These are phyloP conservation scores for Hemichromis elongatus DNA, from an alignment of 2,113 vertebrate species.

Conservation along the genomic window DNA sequence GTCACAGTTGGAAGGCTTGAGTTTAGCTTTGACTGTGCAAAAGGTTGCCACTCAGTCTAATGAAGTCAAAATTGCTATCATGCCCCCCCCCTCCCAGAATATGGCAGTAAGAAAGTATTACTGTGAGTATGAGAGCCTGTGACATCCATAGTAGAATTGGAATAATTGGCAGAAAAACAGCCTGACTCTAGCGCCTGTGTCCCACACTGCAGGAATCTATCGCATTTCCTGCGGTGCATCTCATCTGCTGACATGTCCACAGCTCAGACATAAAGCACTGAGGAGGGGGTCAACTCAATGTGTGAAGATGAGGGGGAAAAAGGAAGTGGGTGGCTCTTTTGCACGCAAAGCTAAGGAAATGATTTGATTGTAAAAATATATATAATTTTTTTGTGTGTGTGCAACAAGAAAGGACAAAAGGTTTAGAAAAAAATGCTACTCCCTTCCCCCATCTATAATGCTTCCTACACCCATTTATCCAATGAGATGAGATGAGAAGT, in stretches of 20 bases:
- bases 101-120: background rate
- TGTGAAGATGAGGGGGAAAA: background rate
- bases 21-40: background rate
- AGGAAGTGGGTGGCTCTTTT: background rate
- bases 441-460: background rate
- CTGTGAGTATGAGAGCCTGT: background rate
- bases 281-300: background rate
- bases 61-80: constrained; percentile 45
- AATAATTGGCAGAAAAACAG: constrained; percentile 62
- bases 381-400: too few species aligned
- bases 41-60: constrained; percentile 23
- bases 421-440: background rate
- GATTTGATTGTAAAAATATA: background rate
- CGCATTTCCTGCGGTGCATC: constrained; percentile 29
- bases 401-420: background rate
- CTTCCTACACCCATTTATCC: background rate
- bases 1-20: background rate
- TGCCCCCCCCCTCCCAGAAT: background rate
- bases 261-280: background rate
- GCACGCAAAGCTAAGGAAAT: background rate
- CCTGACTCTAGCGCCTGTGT: constrained; percentile 1
- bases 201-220: constrained; percentile 12
- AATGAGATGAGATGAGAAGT: background rate
- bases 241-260: constrained; percentile 9
- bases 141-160: constrained; percentile 13